phyloP scores from a whole-genome alignment of 2,888 invertebrate species.

The Oligia strigilis region DNA sequence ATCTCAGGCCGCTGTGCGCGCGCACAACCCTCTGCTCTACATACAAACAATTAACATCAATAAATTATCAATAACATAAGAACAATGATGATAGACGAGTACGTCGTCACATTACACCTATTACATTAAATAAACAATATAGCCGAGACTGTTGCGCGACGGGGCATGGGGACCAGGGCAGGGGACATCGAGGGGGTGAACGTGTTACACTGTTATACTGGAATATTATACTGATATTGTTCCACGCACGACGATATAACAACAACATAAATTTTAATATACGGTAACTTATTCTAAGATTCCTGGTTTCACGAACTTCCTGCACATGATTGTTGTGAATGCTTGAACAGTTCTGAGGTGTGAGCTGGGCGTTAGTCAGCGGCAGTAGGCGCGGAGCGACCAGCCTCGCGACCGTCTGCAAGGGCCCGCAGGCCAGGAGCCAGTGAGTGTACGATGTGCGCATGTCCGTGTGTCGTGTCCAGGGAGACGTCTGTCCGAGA shows the following conservation, averaged over 20 bases:
- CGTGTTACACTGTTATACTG: slow-evolving; percentile 59
- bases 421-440: slow-evolving; percentile 11
- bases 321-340: slow-evolving; percentile 62
- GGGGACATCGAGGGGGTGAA: slow-evolving; percentile 61
- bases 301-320: slow-evolving; percentile 50
- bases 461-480: slow-evolving; percentile 49
- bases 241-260: slow-evolving; percentile 73
- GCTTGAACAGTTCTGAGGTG: slow-evolving; percentile 42
- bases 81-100: slow-evolving; percentile 56
- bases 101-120: slow-evolving; percentile 64
- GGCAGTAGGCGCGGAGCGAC: slow-evolving; percentile 18
- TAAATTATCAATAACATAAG: slow-evolving; percentile 63
- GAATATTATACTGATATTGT: slow-evolving; percentile 64
- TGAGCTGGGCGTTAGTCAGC: slow-evolving; percentile 27
- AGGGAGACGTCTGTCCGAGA: slow-evolving; percentile 49
- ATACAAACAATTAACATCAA: slow-evolving; percentile 67
- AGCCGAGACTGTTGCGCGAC: slow-evolving; percentile 83
- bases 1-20: slow-evolving; percentile 12
- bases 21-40: slow-evolving; percentile 72
- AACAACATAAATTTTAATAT: slow-evolving; percentile 75
- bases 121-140: slow-evolving; percentile 66
- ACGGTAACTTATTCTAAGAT: slow-evolving; percentile 77
- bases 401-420: slow-evolving; percentile 14
- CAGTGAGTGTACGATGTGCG: slow-evolving; percentile 25
- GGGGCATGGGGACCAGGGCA: slow-evolving; percentile 60